Percentiles rank a stretch among this genome's conserved stretches.
These are phyloP conservation scores for Pseudorhiza aurosa DNA, from an alignment of 30 jellyfish, hydroid and myxozoan species.

Conservation along the genomic window DNA sequence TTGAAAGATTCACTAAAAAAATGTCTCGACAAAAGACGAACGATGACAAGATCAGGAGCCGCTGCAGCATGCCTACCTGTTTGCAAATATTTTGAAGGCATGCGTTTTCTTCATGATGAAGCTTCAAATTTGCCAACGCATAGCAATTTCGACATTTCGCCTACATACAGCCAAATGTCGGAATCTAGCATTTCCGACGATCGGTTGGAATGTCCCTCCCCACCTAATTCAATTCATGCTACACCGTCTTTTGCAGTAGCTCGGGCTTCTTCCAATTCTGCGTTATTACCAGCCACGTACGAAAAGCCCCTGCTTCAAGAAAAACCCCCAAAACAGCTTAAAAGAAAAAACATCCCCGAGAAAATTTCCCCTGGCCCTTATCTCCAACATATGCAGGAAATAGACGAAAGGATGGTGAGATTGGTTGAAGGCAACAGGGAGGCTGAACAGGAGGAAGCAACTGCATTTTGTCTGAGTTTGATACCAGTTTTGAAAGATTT, in stretches of 20 bases:
- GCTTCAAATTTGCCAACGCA: conserved; percentile 33
- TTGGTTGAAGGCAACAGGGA: neutral
- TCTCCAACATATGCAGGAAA: no score
- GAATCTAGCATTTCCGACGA: neutral
- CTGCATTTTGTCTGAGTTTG: neutral
- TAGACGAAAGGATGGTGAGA: no score
- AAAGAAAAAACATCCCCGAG: no score
- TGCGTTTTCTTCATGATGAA: conserved; percentile 61
- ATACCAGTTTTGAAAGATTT: conserved; percentile 9
- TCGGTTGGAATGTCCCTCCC: neutral
- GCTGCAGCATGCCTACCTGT: conserved; percentile 48
- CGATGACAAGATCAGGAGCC: conserved; percentile 66
- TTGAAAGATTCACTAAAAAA: conserved; percentile 8
- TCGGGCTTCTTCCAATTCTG: no score
- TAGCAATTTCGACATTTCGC: conserved; percentile 4
- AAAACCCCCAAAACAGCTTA: no score
- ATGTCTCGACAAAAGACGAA: conserved; percentile 55
- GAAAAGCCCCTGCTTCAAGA: no score
- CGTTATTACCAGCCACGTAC: no score
- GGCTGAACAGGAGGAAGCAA: neutral
- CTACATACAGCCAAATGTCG: neutral
- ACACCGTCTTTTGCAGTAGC: no score
- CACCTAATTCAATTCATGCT: no score
- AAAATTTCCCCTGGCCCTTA: no score
- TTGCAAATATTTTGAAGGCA: conserved; percentile 48